These are phyloP conservation scores for Limulus polyphemus DNA, from an alignment of 2,888 invertebrate genomes.

Conservation along the genomic window DNA sequence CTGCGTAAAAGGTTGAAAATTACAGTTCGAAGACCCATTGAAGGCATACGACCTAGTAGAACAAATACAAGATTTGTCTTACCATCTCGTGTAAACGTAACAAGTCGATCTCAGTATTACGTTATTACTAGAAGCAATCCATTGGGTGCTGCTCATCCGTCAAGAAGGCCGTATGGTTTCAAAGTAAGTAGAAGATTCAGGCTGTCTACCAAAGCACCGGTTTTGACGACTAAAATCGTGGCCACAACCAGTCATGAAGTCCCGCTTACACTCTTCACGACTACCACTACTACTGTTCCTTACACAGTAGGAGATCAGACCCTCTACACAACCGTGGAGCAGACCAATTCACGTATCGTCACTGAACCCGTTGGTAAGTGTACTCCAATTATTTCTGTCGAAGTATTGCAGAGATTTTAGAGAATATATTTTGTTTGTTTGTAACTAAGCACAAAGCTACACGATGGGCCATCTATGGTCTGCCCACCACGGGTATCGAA, in stretches of 20 bases:
- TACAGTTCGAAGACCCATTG: constrained; percentile 18
- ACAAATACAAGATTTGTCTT: constrained; percentile 20
- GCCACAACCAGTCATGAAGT: constrained; percentile 13
- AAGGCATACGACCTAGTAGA: constrained; percentile 14
- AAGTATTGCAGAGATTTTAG: too few species aligned
- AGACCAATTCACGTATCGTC: constrained; percentile 74
- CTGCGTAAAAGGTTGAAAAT: constrained; percentile 14
- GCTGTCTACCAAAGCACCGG: constrained; percentile 22
- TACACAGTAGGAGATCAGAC: constrained; percentile 54
- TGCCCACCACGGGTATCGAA: too few species aligned
- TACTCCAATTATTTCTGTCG: too few species aligned
- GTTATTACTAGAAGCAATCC: constrained; percentile 23
- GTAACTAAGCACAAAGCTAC: too few species aligned
- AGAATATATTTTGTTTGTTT: too few species aligned
- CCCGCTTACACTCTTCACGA: constrained; percentile 25
- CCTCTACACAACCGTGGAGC: constrained; percentile 70
- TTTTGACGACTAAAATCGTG: constrained; percentile 20
- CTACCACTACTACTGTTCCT: constrained; percentile 28
- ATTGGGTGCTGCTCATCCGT: constrained; percentile 10
- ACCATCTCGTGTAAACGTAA: constrained; percentile 20
- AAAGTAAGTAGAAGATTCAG: constrained; percentile 21
- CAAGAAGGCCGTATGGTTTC: constrained; percentile 19
- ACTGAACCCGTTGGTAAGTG: constrained; percentile 16
- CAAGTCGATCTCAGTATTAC: constrained; percentile 20
- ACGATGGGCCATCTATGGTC: too few species aligned